Base-by-base conservation (phyloP, 1,140 invertebrate species). In the Bilobella aurantiaca region DNA sequence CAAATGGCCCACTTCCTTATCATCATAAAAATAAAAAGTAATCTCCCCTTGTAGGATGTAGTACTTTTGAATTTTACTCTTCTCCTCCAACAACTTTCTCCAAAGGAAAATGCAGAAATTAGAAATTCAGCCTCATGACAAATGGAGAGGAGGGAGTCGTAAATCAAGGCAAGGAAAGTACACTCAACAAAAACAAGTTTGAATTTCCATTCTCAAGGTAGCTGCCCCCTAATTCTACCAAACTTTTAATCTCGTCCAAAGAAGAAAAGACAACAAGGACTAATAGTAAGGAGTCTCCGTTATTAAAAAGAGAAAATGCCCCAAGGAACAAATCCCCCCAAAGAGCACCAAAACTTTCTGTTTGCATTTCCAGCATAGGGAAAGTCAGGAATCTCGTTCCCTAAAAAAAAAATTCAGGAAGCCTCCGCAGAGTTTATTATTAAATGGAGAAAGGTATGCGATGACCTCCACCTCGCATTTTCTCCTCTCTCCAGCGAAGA, bases 61-160 rank as follows among this genome's bases (percentile, higher is more conserved):
- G 8, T 42, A 42, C 37, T 42, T 42, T 42, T 42, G n/a, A n/a
- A 42, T 42, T 42, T 42, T 42, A 42, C 37, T 42, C n/a, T 42
- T 42, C n/a, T n/a, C n/a, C n/a, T n/a, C n/a, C n/a, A n/a, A n/a
- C n/a, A n/a, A n/a, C n/a, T n/a, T 25, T 29, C 16, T 30, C 27
- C 30, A 37, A 32, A 58, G 63, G 29, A 64, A 56, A n/a, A 64
- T 53, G 46, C 32, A 64, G 53, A 53, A 60, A 42, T 46, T 57
- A 49, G 64, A 65, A 47, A 58, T 65, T 65, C 31, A 58, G 59
- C n/a, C 3, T 37, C n/a, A 61, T 59, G 57, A 30, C 57, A 30
- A 28, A 59, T 32, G 27, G 28, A 32, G 42, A 57, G 32, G 47
- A 27, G 23, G 47, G 28, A 27, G 27, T 31, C 42, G 49, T 62